These are phyloP conservation scores for Knipowitschia caucasica DNA, from an alignment of 2,797 vertebrate genomes.

Conservation along the genomic window DNA sequence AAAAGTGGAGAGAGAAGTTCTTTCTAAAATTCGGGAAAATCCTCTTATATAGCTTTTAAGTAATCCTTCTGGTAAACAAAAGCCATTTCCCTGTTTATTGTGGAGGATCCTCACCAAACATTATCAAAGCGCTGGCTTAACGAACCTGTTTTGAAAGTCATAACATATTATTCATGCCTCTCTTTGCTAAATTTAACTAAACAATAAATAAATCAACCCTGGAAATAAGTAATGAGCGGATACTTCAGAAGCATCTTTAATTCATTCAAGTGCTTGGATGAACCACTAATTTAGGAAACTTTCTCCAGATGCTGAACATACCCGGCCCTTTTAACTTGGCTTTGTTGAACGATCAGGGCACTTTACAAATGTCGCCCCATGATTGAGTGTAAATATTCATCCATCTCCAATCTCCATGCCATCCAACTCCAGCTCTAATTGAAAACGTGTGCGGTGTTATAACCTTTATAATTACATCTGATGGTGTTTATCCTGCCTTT, in stretches of 20 bases:
- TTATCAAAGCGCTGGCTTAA: no score
- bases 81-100: no score
- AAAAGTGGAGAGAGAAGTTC: no score
- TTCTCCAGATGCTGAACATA: slow-evolving; percentile 27
- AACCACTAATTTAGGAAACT: slow-evolving; percentile 19
- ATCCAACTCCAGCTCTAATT: slow-evolving; percentile 38
- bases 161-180: background rate
- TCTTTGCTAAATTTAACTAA: background rate
- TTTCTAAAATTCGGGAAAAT: no score
- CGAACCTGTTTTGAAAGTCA: no score
- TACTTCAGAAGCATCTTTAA: slow-evolving; percentile 22
- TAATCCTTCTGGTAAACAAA: no score
- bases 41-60: no score
- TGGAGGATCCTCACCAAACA: no score
- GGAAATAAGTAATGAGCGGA: slow-evolving; percentile 14
- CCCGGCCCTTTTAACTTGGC: slow-evolving; percentile 14
- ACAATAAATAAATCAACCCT: background rate
- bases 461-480: slow-evolving; percentile 50
- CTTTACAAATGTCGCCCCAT: slow-evolving; percentile 26
- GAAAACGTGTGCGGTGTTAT: slow-evolving; percentile 49
- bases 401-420: slow-evolving; percentile 19
- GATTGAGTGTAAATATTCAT: slow-evolving; percentile 11
- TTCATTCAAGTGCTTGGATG: slow-evolving; percentile 12
- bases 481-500: slow-evolving; percentile 48
- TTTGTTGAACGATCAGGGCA: slow-evolving; percentile 27